Evolutionary conservation across 2,888 invertebrate species (phyloP), one percentile per base, ranked within the genome.

Genomic region (Dryomyza anilis): DNA sequence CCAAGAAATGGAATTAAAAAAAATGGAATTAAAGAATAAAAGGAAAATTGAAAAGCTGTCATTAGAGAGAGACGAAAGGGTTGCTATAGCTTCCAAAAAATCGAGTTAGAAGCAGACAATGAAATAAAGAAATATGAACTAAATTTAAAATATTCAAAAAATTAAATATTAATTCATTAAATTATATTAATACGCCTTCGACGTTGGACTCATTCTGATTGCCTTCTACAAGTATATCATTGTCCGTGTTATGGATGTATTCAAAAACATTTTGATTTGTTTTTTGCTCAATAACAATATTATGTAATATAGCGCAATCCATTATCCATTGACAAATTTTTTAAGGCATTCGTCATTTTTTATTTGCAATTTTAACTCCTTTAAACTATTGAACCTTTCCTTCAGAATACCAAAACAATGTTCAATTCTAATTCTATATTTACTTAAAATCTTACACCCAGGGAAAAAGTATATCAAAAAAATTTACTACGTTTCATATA

Each of bases 261-360:
- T 39, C n/a, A 39, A 39, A 39, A 7, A 8, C 4, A 39, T 39
- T 16, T 4, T 7, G 14, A 12, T 4, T 4, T 12, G 14, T 8
- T 6, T n/a, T 14, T 19, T 48, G 48, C 14, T 48, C 48, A 21
- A 48, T 25, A 5, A 48, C 21, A 48, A 48, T 48, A 12, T 48
- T 48, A 21, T 48, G 48, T 21, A 48, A 48, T 23, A 48, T 48
- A 48, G 48, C 48, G 25, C 53, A 53, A 19, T 27, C 53, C 23
- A 29, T 5, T 29, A 53, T 23, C 53, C 25, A 52, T 14, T 16
- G 27, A 27, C 4, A 27, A 3, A 8, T n/a, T 2, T 5, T 27
- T 52, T 52, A 3, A 27, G 2, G 27, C 4, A 21, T 2, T 2
- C 2, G 4, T 29, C 53, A 29, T 53, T 30, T 53, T 29, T 25